Evolutionary conservation across 2,797 vertebrate species (phyloP).

Genomic region (Pseudomugil gertrudae): DNA sequence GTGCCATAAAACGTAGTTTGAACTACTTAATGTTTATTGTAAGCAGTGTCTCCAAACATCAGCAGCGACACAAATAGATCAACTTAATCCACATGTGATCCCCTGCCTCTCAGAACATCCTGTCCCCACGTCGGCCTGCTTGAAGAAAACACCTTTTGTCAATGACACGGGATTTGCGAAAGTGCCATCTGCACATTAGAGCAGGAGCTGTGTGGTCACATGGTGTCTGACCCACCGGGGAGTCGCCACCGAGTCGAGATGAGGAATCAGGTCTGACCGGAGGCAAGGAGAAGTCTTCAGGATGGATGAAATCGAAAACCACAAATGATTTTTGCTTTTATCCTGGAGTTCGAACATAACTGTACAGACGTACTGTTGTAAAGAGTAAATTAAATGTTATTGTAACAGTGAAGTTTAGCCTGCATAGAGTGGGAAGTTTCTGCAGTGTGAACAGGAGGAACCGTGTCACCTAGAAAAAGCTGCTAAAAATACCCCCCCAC

Average conservation of each 20-base stretch:
- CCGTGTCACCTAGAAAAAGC: conserved; percentile 25
- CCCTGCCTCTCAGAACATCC: conserved; percentile 55
- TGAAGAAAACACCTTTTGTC: conserved; percentile 70
- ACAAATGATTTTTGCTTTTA: conserved; percentile 13
- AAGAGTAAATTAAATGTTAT: too few species aligned
- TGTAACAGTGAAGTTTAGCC: background rate
- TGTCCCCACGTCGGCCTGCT: conserved; percentile 39
- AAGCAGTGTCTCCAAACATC: conserved; percentile 4
- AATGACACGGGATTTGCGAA: conserved; percentile 69
- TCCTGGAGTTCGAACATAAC: background rate
- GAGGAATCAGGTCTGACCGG: conserved; percentile 36
- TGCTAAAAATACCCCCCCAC: conserved; percentile 37
- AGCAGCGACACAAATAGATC: conserved; percentile 33
- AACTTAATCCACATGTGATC: conserved; percentile 58
- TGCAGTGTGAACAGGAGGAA: background rate
- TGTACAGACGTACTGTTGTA: too few species aligned
- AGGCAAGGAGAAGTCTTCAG: background rate
- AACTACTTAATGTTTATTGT: background rate
- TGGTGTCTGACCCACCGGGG: conserved; percentile 22
- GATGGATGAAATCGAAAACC: background rate
- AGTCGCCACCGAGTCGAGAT: conserved; percentile 19
- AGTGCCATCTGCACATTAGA: conserved; percentile 69
- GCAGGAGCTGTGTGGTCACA: conserved; percentile 1
- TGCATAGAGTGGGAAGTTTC: background rate
- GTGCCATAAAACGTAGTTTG: background rate